Evolutionary conservation across 2,888 invertebrate species (phyloP).

Genomic region (Romanomermis culicivorax): DNA sequence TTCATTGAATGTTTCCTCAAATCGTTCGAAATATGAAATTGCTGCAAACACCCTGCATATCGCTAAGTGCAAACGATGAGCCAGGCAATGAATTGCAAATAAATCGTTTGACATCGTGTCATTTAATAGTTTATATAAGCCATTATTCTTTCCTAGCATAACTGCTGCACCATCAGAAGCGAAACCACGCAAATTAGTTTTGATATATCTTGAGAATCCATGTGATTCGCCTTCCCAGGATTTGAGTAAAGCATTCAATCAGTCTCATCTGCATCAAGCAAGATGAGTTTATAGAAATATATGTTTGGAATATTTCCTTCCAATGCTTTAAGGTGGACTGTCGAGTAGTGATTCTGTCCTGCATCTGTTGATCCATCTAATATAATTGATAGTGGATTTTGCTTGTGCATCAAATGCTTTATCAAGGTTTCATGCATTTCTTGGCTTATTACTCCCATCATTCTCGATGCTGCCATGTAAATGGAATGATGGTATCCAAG

Average conservation of each 20-base stretch:
- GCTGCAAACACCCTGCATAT: background rate
- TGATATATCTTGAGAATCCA: background rate
- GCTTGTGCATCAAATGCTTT: background rate
- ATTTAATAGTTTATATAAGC: background rate
- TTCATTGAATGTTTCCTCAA: background rate
- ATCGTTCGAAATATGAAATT: background rate
- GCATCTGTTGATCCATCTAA: background rate
- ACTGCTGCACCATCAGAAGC: constrained; percentile 4
- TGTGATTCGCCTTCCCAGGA: background rate
- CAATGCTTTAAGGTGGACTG: background rate
- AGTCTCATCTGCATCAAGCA: background rate
- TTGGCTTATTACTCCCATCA: background rate
- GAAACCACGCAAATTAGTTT: background rate
- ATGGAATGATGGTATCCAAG: background rate
- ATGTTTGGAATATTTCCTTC: background rate
- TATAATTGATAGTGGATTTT: constrained; percentile 1
- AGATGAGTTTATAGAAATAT: constrained; percentile 1
- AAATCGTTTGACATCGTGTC: background rate
- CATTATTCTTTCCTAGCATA: background rate
- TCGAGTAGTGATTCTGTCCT: background rate
- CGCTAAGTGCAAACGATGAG: background rate
- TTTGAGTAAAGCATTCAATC: background rate
- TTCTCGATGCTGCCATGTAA: background rate
- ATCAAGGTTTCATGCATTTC: background rate
- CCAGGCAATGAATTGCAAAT: background rate